These are phyloP conservation scores for Boleophthalmus pectinirostris DNA, from an alignment of 2,113 vertebrate species.

Conservation along the genomic window DNA sequence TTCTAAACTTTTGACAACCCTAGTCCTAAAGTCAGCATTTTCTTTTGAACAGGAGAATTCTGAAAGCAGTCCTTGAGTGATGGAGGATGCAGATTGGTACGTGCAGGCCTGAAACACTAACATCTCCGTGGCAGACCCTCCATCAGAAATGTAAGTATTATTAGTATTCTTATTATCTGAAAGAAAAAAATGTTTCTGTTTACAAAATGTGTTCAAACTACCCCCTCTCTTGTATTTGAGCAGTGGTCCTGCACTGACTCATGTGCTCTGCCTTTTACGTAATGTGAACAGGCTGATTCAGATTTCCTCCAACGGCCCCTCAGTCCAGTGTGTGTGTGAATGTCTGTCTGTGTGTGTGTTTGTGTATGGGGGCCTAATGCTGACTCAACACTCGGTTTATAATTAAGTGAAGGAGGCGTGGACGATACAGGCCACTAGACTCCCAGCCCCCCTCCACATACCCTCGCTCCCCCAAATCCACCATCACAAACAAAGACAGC, in stretches of 20 bases:
- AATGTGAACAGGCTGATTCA: slow-evolving; percentile 45
- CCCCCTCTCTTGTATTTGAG: background rate
- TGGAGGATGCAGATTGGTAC: too few species aligned
- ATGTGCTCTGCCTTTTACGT: slow-evolving; percentile 25
- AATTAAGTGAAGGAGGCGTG: slow-evolving; percentile 60
- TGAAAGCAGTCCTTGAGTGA: too few species aligned
- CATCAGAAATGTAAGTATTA: background rate
- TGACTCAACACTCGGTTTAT: slow-evolving; percentile 65
- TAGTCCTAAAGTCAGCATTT: too few species aligned
- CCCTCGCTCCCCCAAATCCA: background rate
- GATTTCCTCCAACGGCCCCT: slow-evolving; percentile 48
- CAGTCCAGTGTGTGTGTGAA: slow-evolving; percentile 14
- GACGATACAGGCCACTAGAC: slow-evolving; percentile 61
- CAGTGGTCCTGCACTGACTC: slow-evolving; percentile 10
- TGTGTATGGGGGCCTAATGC: slow-evolving; percentile 34
- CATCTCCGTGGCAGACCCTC: too few species aligned
- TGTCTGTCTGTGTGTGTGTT: background rate
- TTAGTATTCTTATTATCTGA: too few species aligned
- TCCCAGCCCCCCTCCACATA: slow-evolving; percentile 41
- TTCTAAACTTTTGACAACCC: too few species aligned
- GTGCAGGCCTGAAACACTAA: too few species aligned
- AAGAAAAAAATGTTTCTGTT: background rate
- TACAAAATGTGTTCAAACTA: background rate
- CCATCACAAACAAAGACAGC: background rate
- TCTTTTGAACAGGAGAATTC: too few species aligned